phyloP scores from a whole-genome alignment of 1,140 invertebrate genomes.

The Ylistrum balloti region DNA sequence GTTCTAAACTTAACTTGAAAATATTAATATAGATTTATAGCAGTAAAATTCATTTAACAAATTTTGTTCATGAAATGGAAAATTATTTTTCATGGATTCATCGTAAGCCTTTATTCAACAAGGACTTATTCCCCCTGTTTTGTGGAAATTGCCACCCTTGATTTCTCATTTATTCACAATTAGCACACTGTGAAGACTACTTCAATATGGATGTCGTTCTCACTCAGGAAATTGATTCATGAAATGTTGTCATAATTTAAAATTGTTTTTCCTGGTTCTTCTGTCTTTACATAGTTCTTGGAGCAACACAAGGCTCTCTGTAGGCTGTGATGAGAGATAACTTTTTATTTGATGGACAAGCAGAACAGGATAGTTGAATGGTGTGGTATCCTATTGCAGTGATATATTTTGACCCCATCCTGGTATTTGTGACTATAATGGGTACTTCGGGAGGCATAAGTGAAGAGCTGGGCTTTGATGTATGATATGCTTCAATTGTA shows the following conservation, averaged over 20 bases:
- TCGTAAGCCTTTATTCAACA: no score
- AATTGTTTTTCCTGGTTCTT: background rate
- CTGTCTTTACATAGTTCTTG: background rate
- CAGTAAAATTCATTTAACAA: no score
- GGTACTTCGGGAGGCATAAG: background rate
- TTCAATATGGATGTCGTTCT: background rate
- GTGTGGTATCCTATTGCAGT: background rate
- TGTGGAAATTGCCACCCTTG: background rate
- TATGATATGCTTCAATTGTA: background rate
- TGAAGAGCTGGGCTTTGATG: background rate
- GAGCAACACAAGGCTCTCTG: background rate
- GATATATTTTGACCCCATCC: constrained; percentile 3
- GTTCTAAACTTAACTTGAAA: no score
- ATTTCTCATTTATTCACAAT: background rate
- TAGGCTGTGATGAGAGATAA: background rate
- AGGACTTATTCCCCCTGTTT: background rate
- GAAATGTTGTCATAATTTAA: background rate
- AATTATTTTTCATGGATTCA: no score
- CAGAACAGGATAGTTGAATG: background rate
- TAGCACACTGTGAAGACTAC: background rate
- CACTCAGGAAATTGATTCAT: background rate
- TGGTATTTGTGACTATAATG: background rate
- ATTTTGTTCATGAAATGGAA: no score
- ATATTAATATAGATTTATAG: no score
- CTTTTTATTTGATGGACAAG: background rate